These are phyloP conservation scores for Elachura formosa DNA, from an alignment of 2,113 vertebrate genomes.

Conservation along the genomic window DNA sequence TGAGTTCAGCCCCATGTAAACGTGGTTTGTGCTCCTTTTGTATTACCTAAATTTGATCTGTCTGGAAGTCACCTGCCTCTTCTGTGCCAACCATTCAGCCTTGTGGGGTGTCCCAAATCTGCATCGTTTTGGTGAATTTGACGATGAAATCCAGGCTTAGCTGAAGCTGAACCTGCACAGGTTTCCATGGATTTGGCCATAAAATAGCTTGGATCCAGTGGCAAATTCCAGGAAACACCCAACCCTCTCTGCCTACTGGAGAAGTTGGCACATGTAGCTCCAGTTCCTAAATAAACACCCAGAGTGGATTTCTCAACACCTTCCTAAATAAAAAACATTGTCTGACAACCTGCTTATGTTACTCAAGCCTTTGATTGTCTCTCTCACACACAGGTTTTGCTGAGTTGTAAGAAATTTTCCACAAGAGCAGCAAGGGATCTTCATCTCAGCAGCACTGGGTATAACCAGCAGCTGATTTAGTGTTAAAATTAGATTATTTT, in stretches of 20 bases:
- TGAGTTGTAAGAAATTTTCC: background rate
- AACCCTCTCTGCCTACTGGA: background rate
- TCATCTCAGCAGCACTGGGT: background rate
- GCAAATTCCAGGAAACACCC: background rate
- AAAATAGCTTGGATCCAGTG: background rate
- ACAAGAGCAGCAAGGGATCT: background rate
- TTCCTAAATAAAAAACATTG: background rate
- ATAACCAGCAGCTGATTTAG: background rate
- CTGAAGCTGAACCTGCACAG: background rate
- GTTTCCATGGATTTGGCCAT: background rate
- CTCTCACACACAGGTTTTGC: background rate
- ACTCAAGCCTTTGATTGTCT: background rate
- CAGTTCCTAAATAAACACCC: background rate
- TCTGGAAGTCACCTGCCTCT: background rate
- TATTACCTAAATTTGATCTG: background rate
- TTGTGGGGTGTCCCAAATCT: background rate
- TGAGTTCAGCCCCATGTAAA: background rate
- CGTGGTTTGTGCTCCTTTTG: background rate
- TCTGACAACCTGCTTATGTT: background rate
- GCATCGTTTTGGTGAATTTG: background rate
- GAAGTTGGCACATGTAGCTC: background rate
- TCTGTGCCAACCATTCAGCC: background rate
- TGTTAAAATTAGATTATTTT: background rate
- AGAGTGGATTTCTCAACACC: background rate
- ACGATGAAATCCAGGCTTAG: background rate